Evolutionary conservation across 2,797 vertebrate genomes (phyloP).

Genomic region (Apogon hyalosoma): DNA sequence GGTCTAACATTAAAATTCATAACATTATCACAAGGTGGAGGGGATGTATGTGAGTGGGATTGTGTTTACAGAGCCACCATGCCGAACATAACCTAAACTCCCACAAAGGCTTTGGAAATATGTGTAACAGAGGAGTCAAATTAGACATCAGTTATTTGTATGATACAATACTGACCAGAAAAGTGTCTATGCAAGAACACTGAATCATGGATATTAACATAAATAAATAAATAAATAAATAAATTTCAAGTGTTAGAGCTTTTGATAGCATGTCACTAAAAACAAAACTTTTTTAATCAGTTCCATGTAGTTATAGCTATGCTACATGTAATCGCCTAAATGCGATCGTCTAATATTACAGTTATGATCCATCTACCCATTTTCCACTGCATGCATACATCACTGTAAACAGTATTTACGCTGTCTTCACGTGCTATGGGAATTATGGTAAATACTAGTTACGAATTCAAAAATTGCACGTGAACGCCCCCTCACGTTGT

Average conservation of each 20-base stretch:
- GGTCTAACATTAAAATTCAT: conserved; percentile 49
- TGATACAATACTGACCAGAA: background rate
- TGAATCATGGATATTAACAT: no score
- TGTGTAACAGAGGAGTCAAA: conserved; percentile 29
- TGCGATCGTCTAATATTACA: no score
- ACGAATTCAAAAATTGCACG: no score
- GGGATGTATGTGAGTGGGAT: conserved; percentile 46
- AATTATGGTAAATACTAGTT: no score
- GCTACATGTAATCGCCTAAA: background rate
- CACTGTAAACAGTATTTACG: background rate
- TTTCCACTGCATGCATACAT: background rate
- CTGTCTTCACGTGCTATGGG: no score
- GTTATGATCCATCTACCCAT: background rate
- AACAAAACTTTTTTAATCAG: background rate
- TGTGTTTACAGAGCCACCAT: conserved; percentile 39
- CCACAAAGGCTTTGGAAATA: conserved; percentile 30
- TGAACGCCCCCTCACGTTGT: no score
- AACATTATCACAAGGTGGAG: conserved; percentile 36
- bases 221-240: no score
- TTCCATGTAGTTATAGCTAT: background rate
- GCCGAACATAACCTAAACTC: conserved; percentile 48
- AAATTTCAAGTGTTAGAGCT: no score
- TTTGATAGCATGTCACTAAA: background rate
- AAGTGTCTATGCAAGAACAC: background rate
- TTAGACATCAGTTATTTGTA: background rate